A percentile compares a stretch with the other conserved stretches of the same genome.
phyloP scores from a whole-genome alignment of 2,888 invertebrate species.

The Odontomyia ornata region DNA sequence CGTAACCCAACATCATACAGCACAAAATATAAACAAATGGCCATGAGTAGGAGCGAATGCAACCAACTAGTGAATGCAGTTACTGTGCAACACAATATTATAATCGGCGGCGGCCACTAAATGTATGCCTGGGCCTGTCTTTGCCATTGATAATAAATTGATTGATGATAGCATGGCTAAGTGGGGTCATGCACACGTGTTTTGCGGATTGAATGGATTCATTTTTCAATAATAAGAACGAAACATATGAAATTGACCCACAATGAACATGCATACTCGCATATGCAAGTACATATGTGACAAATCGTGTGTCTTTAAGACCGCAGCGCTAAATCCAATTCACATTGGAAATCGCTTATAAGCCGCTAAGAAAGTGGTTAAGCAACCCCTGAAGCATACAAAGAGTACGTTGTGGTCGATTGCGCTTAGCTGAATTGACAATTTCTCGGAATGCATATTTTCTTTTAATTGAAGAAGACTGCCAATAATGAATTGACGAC shows the following conservation, averaged over 20 bases:
- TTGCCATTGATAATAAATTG: slow-evolving; percentile 40
- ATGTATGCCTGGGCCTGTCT: slow-evolving; percentile 19
- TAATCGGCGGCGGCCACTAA: slow-evolving; percentile 17
- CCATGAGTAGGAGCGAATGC: slow-evolving; percentile 10
- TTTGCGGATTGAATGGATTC: slow-evolving; percentile 37
- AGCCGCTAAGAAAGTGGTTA: too few species aligned
- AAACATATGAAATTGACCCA: slow-evolving; percentile 9
- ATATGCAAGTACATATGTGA: background rate
- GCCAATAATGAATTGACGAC: too few species aligned
- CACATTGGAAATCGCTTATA: too few species aligned
- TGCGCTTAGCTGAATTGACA: too few species aligned
- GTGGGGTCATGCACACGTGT: slow-evolving; percentile 40
- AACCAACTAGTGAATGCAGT: slow-evolving; percentile 16
- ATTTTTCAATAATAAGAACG: slow-evolving; percentile 29
- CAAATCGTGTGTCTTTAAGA: too few species aligned
- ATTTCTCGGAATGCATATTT: too few species aligned
- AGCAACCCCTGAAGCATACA: too few species aligned
- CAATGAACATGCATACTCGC: background rate
- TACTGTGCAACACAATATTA: slow-evolving; percentile 17
- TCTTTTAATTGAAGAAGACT: too few species aligned
- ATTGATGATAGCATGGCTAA: slow-evolving; percentile 38
- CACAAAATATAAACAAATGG: slow-evolving; percentile 2
- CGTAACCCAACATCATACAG: slow-evolving; percentile 10
- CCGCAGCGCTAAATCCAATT: too few species aligned
- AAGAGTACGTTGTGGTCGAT: too few species aligned